Base-by-base conservation (phyloP, 2,797 vertebrate genomes). In the Brachyalestes nurse region DNA sequence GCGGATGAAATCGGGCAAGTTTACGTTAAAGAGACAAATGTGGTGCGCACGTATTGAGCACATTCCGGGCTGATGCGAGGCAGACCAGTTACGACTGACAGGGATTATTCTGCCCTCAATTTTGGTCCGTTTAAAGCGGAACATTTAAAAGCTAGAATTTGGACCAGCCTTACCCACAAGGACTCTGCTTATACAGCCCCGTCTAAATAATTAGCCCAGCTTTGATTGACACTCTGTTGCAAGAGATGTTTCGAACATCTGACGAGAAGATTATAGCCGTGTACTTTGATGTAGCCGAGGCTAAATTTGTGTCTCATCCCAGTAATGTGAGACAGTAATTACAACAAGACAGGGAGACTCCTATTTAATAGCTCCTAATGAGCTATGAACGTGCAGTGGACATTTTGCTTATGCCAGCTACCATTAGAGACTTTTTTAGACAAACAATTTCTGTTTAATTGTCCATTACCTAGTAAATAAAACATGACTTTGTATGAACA, bases 11-110 rank as follows among this genome's bases (percentile, higher is more conserved):
- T 87, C 78, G 80, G 87, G 80, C 79, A 83, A 57, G 82, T 84
- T 87, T 87, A 85, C 78, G 85, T 90, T 90, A 90, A 72, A 76
- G 85, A 91, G 88, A 91, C 79, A 80, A 91, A 91, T 89, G 89
- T 76, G 84, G 73, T 83, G 81, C 83, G 78, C 86, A 87, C 86
- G 86, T 89, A 83, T 84, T 84, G 80, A 83, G 87, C 88, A 86
- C 85, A 70, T 77, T 87, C 83, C 61, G 60, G 69, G 82, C 77
- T 88, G 87, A 88, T 87, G 85, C 28, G 76, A 88, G 78, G 83
- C 87, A 88, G 85, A 85, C 61, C 79, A 62, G 70, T 60, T 66
- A 58, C 83, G 62, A 82, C 83, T 85, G 87, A 83, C 79, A 79
- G 83, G 84, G 82, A 83, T 78, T 80, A 84, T 87, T 86, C 76